Conservation (phyloP, 2,888 invertebrate species). For the Leucophenga maculata region DNA sequence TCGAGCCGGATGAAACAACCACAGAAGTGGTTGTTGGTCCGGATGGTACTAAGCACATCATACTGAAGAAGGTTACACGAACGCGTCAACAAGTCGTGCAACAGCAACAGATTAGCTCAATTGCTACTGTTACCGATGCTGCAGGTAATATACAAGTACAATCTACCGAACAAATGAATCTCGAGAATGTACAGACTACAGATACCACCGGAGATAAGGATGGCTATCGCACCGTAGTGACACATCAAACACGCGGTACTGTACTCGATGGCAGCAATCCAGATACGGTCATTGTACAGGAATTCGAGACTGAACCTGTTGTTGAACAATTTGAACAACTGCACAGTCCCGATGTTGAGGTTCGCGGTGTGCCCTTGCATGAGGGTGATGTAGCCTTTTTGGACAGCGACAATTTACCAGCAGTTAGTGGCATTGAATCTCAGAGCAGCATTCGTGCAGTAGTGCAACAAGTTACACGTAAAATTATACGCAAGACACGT, state of each 20-base stretch:
- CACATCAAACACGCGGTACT: constrained; percentile 58
- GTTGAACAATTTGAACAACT: constrained; percentile 67
- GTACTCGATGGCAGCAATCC: constrained; percentile 62
- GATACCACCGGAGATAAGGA: constrained; percentile 74
- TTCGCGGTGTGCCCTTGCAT: constrained; percentile 69
- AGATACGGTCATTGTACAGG: constrained; percentile 56
- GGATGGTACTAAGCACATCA: constrained; percentile 86
- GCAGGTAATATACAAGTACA: constrained; percentile 79
- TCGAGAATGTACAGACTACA: constrained; percentile 73
- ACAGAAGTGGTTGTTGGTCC: constrained; percentile 85
- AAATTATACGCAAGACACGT: constrained; percentile 82
- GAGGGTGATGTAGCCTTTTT: constrained; percentile 72
- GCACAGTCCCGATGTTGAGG: constrained; percentile 53
- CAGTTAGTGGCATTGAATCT: constrained; percentile 33
- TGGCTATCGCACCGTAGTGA: constrained; percentile 71
- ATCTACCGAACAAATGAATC: constrained; percentile 75
- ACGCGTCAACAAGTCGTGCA: constrained; percentile 80
- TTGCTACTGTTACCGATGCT: constrained; percentile 74
- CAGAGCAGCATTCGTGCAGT: constrained; percentile 78
- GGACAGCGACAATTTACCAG: constrained; percentile 64
- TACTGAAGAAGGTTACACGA: constrained; percentile 81
- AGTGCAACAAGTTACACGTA: constrained; percentile 85
- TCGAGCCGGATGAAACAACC: constrained; percentile 87
- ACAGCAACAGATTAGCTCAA: constrained; percentile 75
- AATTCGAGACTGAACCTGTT: constrained; percentile 67